phyloP scores from a whole-genome alignment of 2,888 invertebrate genomes.

The Myopa tessellatipennis region DNA sequence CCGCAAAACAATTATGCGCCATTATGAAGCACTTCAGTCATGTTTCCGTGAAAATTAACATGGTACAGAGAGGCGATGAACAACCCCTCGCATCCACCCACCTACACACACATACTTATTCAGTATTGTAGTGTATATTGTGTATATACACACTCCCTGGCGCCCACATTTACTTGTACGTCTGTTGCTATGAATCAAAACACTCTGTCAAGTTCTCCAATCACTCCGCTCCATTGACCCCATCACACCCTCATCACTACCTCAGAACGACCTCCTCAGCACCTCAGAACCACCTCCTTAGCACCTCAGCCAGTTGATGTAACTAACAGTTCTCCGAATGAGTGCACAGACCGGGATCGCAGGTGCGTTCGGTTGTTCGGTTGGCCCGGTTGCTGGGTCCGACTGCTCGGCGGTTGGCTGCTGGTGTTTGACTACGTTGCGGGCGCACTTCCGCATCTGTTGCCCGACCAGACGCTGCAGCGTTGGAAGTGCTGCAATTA shows the following conservation, averaged over 20 bases:
- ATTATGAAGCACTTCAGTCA: slow-evolving; percentile 39
- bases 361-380: slow-evolving; percentile 11
- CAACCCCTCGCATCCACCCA: slow-evolving; percentile 23
- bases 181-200: neutral
- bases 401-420: too few relatives aligned
- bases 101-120: neutral
- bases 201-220: neutral
- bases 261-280: too few relatives aligned
- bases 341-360: neutral
- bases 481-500: slow-evolving; percentile 33
- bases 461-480: slow-evolving; percentile 14
- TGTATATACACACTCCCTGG: too few relatives aligned
- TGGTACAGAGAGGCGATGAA: neutral
- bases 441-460: neutral
- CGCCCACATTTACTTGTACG: too few relatives aligned
- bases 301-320: neutral
- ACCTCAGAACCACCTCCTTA: too few relatives aligned
- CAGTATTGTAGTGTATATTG: too few relatives aligned
- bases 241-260: neutral
- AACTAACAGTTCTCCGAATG: neutral
- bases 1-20: slow-evolving; percentile 46
- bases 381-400: neutral
- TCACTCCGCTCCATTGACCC: neutral
- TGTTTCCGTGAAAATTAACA: slow-evolving; percentile 33
- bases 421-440: slow-evolving; percentile 9